Percentiles rank a stretch among this genome's conserved stretches.
phyloP scores from a whole-genome alignment of 1,140 invertebrate species.

The Thaumatotibia leucotreta region DNA sequence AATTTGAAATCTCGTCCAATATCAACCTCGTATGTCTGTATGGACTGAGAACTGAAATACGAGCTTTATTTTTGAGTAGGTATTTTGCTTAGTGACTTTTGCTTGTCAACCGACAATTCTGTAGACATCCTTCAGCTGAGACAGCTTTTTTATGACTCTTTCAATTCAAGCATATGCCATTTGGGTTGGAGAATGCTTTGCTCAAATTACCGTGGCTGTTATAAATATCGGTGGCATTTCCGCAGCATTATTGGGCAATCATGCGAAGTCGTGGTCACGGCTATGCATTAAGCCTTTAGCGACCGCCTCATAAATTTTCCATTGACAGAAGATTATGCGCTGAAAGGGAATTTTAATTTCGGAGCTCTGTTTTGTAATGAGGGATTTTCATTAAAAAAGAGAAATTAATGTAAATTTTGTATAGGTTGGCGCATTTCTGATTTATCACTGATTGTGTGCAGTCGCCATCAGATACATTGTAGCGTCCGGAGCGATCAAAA shows the following conservation, averaged over 20 bases:
- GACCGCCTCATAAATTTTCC: neutral
- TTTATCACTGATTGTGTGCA: too few species aligned
- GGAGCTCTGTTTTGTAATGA: neutral
- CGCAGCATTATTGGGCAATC: neutral
- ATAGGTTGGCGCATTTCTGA: too few species aligned
- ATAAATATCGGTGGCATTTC: neutral
- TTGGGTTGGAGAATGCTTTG: neutral
- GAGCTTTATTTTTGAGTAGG: too few species aligned
- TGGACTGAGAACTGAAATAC: too few species aligned
- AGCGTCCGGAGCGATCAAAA: too few species aligned
- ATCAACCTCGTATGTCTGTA: too few species aligned
- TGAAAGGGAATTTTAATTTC: slow-evolving; percentile 1
- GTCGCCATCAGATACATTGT: too few species aligned
- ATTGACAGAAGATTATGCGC: neutral
- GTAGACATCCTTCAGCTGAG: neutral
- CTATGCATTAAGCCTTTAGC: neutral
- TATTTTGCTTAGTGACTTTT: too few species aligned
- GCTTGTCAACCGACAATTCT: neutral
- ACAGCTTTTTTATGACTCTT: neutral
- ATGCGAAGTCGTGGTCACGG: neutral
- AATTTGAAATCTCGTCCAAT: too few species aligned
- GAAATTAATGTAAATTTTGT: too few species aligned
- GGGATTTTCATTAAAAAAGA: too few species aligned
- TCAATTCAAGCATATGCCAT: neutral
- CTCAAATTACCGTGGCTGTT: neutral